These are phyloP conservation scores for Andrena trimmerana DNA, from an alignment of 2,888 invertebrate genomes.

Conservation along the genomic window DNA sequence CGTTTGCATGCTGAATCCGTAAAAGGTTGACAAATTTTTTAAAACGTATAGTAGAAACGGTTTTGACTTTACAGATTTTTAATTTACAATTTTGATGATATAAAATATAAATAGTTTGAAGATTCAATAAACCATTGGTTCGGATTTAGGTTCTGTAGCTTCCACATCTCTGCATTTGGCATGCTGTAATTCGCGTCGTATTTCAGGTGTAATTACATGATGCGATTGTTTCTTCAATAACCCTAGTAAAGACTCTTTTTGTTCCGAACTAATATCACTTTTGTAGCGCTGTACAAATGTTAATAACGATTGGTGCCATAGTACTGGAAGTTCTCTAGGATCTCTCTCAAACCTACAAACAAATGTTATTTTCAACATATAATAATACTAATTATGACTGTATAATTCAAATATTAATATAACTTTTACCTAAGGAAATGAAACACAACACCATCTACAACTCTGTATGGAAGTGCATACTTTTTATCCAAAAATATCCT, in stretches of 20 bases:
- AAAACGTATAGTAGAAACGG: too few species aligned
- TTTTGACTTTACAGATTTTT: slow-evolving; percentile 7
- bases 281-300: slow-evolving; percentile 98
- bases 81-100: slow-evolving; percentile 35
- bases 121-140: slow-evolving; percentile 72
- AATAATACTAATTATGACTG: background rate
- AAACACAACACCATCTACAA: slow-evolving; percentile 97
- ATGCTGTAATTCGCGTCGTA: slow-evolving; percentile 94
- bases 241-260: slow-evolving; percentile 93
- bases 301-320: slow-evolving; percentile 98
- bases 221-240: slow-evolving; percentile 91
- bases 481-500: slow-evolving; percentile 98
- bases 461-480: slow-evolving; percentile 98
- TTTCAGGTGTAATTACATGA: slow-evolving; percentile 92
- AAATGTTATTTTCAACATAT: slow-evolving; percentile 19
- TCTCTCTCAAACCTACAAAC: slow-evolving; percentile 92
- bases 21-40: too few species aligned
- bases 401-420: slow-evolving; percentile 15
- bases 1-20: too few species aligned
- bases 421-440: slow-evolving; percentile 93
- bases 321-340: slow-evolving; percentile 93
- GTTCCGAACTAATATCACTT: slow-evolving; percentile 96
- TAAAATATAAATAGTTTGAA: slow-evolving; percentile 5
- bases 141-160: slow-evolving; percentile 80
- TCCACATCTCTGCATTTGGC: slow-evolving; percentile 93